These are phyloP conservation scores for Mustelus asterias DNA, from an alignment of 2,113 vertebrate species.

Conservation along the genomic window DNA sequence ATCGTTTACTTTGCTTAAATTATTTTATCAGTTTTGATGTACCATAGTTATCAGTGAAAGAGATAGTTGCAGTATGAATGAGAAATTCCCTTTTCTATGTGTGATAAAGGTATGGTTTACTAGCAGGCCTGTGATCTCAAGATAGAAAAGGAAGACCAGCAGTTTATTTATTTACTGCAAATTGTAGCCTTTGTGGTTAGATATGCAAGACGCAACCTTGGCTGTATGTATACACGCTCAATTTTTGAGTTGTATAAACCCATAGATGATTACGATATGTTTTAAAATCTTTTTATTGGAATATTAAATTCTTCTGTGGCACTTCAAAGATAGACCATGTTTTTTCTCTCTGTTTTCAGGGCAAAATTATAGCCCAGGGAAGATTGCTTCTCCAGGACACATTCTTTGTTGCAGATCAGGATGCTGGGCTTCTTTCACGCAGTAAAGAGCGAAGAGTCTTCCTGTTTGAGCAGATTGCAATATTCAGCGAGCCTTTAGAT, in stretches of 20 bases:
- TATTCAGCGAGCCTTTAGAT: constrained; percentile 95
- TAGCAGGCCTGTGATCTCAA: background rate
- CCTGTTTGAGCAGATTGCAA: constrained; percentile 95
- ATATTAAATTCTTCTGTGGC: background rate
- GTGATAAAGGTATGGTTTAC: background rate
- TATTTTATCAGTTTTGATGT: background rate
- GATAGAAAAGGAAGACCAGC: background rate
- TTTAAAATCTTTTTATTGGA: constrained; percentile 11
- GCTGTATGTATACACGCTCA: too few species aligned
- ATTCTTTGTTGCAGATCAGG: constrained; percentile 90
- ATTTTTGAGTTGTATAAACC: background rate
- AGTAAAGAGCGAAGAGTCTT: constrained; percentile 93
- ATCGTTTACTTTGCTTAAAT: background rate
- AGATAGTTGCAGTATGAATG: background rate
- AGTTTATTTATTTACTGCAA: background rate
- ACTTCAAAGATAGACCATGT: background rate
- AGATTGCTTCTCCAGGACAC: constrained; percentile 91
- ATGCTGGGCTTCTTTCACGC: constrained; percentile 80
- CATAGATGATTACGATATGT: background rate
- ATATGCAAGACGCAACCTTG: background rate
- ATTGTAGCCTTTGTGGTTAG: background rate
- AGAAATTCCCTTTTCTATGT: background rate
- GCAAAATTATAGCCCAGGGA: constrained; percentile 97
- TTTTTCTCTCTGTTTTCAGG: constrained; percentile 57
- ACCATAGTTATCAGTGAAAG: background rate